A percentile compares a stretch with the other conserved stretches of the same genome.
phyloP scores from a whole-genome alignment of 2,113 vertebrate genomes.

The Motacilla tschutschensis region DNA sequence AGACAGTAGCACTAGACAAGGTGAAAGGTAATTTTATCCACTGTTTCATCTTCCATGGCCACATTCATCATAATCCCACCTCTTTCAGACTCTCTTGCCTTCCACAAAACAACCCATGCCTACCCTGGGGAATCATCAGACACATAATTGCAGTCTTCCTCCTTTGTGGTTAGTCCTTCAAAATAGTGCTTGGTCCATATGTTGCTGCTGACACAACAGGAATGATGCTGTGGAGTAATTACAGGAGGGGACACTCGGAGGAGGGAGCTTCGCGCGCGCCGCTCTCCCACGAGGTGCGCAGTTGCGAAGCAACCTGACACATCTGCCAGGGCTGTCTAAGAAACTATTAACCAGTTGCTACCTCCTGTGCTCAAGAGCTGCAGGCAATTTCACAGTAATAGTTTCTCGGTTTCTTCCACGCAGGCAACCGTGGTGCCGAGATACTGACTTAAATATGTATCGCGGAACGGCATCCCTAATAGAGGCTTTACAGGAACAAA shows the following conservation, averaged over 20 bases:
- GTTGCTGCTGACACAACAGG: neutral
- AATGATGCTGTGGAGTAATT: constrained; percentile 43
- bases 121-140: neutral
- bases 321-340: constrained; percentile 45
- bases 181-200: constrained; percentile 27
- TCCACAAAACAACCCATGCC: neutral
- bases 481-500: neutral
- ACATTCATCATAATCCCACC: neutral
- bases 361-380: constrained; percentile 41
- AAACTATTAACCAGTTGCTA: constrained; percentile 43
- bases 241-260: constrained; percentile 21
- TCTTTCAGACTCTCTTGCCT: neutral
- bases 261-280: neutral
- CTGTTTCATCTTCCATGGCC: neutral
- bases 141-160: neutral
- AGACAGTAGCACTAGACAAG: neutral
- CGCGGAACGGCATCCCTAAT: neutral
- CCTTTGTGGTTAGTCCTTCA: constrained; percentile 2
- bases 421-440: neutral
- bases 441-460: constrained; percentile 25
- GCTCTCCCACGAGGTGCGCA: neutral
- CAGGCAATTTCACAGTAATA: constrained; percentile 47
- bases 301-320: constrained; percentile 38
- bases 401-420: constrained; percentile 22
- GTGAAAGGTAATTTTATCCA: neutral